These are phyloP conservation scores for Trogon melanurus DNA, from an alignment of 2,113 vertebrate genomes.

Conservation along the genomic window DNA sequence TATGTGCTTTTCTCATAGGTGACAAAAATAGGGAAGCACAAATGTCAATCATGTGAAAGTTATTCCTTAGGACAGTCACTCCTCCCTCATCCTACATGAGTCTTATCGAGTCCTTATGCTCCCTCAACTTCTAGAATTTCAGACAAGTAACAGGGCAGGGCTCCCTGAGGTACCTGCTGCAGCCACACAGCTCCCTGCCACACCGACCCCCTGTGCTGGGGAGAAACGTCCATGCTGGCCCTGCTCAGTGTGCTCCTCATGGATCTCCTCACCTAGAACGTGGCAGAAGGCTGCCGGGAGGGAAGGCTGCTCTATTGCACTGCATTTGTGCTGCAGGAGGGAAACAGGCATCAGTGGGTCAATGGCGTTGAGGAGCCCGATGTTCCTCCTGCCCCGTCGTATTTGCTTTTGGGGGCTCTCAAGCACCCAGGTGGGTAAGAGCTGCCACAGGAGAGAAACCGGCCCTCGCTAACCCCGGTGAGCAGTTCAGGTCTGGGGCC, in stretches of 20 bases:
- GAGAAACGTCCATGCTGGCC: fast-evolving
- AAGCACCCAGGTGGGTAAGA: fast-evolving
- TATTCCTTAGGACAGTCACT: background rate
- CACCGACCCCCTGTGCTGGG: fast-evolving
- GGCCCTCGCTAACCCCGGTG: fast-evolving
- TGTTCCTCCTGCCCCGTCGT: fast-evolving
- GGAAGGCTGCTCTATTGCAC: fast-evolving
- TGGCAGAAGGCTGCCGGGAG: too few relatives aligned
- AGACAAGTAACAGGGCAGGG: fast-evolving
- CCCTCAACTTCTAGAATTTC: background rate
- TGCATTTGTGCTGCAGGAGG: fast-evolving
- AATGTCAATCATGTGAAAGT: background rate
- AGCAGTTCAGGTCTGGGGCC: fast-evolving
- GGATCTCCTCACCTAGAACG: fast-evolving
- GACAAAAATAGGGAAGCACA: background rate
- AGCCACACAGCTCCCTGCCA: background rate
- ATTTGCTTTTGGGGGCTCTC: fast-evolving
- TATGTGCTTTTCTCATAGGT: background rate
- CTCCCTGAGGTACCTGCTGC: background rate
- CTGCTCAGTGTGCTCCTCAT: fast-evolving
- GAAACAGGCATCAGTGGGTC: background rate
- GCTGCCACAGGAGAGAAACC: fast-evolving
- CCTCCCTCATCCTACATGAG: background rate
- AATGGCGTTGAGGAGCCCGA: fast-evolving
- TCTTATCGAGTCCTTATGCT: background rate